Evolutionary conservation across 2,113 vertebrate genomes (phyloP).

Genomic region (Vidua macroura): DNA sequence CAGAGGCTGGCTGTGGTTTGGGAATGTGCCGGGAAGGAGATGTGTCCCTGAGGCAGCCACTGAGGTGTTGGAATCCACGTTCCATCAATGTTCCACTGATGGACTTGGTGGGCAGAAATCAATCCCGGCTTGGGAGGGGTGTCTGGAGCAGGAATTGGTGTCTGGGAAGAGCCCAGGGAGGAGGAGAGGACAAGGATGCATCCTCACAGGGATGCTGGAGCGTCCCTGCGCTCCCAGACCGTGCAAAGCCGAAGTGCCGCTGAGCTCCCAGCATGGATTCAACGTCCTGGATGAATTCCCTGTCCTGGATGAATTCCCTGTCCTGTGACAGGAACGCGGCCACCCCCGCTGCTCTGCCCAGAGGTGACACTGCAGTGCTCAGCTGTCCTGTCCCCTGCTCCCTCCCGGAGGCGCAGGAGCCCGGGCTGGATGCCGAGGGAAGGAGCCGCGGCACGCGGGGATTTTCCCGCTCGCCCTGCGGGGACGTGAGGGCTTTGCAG

Average conservation of each 20-base stretch:
- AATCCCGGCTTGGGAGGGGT: neutral
- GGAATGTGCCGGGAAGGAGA: neutral
- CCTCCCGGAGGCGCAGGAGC: neutral
- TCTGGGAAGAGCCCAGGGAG: neutral
- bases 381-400: neutral
- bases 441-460: neutral
- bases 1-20: neutral
- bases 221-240: neutral
- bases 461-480: neutral
- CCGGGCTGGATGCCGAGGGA: neutral
- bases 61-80: no score
- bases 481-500: neutral
- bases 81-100: neutral
- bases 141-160: neutral
- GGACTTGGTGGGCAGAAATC: neutral
- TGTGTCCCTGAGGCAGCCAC: neutral
- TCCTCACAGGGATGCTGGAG: accelerated
- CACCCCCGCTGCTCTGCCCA: neutral
- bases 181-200: accelerated
- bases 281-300: neutral
- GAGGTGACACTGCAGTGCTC: neutral
- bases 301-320: no score
- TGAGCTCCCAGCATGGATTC: neutral
- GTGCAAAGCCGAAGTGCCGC: accelerated
- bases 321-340: no score